Percentiles rank a stretch among this genome's conserved stretches.
Evolutionary conservation across 2,888 invertebrate genomes (phyloP).

Genomic region (Patella caerulea): DNA sequence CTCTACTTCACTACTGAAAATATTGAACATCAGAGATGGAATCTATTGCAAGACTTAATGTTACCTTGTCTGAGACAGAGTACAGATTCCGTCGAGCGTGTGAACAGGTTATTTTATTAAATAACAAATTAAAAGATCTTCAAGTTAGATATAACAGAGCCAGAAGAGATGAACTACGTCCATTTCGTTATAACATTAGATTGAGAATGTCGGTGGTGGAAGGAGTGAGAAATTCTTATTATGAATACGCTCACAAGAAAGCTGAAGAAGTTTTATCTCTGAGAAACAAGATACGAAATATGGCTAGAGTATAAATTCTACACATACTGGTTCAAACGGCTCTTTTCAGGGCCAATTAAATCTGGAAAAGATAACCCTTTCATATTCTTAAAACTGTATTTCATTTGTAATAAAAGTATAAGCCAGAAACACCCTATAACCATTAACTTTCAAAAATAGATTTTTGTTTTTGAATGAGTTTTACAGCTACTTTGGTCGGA

Average conservation of each 20-base stretch:
- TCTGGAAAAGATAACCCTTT: too few species aligned
- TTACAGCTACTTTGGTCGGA: too few species aligned
- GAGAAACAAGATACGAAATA: not conserved
- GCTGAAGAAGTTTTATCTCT: constrained; percentile 15
- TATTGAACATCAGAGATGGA: not conserved
- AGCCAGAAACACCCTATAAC: too few species aligned
- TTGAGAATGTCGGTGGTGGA: constrained; percentile 17
- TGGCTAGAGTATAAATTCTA: too few species aligned
- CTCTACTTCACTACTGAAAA: too few species aligned
- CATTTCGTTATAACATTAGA: constrained; percentile 18
- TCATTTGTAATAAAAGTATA: too few species aligned
- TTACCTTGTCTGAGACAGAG: constrained; percentile 12
- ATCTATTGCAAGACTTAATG: not conserved
- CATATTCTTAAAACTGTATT: too few species aligned
- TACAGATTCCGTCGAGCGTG: constrained; percentile 16
- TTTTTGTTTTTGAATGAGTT: too few species aligned
- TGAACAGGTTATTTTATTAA: constrained; percentile 16
- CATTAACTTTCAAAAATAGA: too few species aligned
- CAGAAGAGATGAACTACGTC: constrained; percentile 13
- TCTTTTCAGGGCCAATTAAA: too few species aligned
- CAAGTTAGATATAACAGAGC: constrained; percentile 18
- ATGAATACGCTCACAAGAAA: constrained; percentile 20
- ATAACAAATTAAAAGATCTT: constrained; percentile 19
- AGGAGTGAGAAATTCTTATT: constrained; percentile 19
- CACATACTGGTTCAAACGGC: too few species aligned